Percentiles rank a stretch among this genome's conserved stretches.
These are phyloP conservation scores for Procavia capensis DNA, from an alignment of 2,113 vertebrate species.

Conservation along the genomic window DNA sequence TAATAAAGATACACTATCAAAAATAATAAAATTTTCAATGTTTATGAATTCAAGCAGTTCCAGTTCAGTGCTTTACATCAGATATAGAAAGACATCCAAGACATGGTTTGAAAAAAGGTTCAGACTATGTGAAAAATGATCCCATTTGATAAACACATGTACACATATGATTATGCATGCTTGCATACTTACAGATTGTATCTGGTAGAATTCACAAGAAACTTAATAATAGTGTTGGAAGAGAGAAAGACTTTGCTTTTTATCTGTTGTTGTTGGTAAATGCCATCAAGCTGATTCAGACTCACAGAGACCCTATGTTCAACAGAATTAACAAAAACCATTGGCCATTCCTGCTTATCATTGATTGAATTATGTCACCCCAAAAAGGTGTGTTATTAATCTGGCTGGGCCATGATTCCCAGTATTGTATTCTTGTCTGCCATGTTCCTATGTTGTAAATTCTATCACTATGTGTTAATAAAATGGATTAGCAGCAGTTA, in stretches of 20 bases:
- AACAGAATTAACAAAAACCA: too few species aligned
- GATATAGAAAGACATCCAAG: not conserved
- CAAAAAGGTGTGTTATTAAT: too few species aligned
- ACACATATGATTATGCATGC: not conserved
- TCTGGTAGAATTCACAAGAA: not conserved
- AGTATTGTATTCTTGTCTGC: too few species aligned
- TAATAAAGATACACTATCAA: not conserved
- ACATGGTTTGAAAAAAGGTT: not conserved
- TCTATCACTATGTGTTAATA: too few species aligned
- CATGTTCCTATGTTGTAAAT: too few species aligned
- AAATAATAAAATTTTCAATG: not conserved
- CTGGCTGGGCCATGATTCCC: too few species aligned
- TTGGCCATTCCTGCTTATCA: too few species aligned
- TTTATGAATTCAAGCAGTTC: not conserved
- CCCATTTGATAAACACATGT: too few species aligned
- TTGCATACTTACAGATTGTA: not conserved
- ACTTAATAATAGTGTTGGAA: not conserved
- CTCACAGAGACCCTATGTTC: too few species aligned
- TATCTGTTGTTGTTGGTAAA: not conserved
- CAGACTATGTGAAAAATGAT: not conserved
- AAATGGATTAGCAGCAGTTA: too few species aligned
- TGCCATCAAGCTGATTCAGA: too few species aligned
- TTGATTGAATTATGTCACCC: too few species aligned
- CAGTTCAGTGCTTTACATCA: not conserved
- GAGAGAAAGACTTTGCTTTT: not conserved